A percentile compares a stretch with the other conserved stretches of the same genome.
Evolutionary conservation across 2,888 invertebrate genomes (phyloP).

Genomic region (Dromius quadrimaculatus): DNA sequence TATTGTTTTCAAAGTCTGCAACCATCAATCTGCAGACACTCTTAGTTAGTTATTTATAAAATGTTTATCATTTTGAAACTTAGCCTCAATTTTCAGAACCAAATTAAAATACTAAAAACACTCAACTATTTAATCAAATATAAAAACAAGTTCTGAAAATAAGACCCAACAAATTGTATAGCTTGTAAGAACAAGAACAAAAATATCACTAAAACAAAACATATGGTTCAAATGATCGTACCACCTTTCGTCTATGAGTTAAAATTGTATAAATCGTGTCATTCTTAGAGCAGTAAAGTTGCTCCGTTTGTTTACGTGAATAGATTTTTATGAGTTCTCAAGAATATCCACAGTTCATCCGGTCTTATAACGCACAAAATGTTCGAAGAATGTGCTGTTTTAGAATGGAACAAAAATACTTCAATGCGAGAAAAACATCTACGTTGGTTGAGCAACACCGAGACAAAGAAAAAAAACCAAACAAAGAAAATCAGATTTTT

Average conservation of each 20-base stretch:
- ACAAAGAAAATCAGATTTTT: no score
- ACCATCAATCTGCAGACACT: no score
- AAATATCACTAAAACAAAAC: no score
- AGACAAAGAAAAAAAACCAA: not conserved
- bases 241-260: conserved; percentile 13
- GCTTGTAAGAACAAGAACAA: not conserved
- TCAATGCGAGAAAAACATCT: not conserved
- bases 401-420: conserved; percentile 4
- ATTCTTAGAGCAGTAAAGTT: conserved; percentile 20
- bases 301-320: conserved; percentile 26
- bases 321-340: conserved; percentile 41
- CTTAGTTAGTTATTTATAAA: no score
- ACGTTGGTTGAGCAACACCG: not conserved
- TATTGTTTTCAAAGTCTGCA: no score
- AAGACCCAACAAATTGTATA: not conserved
- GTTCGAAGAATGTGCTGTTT: conserved; percentile 8
- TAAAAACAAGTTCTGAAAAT: conserved; percentile 3
- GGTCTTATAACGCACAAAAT: conserved; percentile 16
- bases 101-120: no score
- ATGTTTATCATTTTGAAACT: no score
- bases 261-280: conserved; percentile 25
- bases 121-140: no score
- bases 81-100: no score
- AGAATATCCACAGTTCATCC: conserved; percentile 30
- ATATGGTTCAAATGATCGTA: conserved; percentile 8